These are phyloP conservation scores for Folsomia candida DNA, from an alignment of 2,888 invertebrate species.

Conservation along the genomic window DNA sequence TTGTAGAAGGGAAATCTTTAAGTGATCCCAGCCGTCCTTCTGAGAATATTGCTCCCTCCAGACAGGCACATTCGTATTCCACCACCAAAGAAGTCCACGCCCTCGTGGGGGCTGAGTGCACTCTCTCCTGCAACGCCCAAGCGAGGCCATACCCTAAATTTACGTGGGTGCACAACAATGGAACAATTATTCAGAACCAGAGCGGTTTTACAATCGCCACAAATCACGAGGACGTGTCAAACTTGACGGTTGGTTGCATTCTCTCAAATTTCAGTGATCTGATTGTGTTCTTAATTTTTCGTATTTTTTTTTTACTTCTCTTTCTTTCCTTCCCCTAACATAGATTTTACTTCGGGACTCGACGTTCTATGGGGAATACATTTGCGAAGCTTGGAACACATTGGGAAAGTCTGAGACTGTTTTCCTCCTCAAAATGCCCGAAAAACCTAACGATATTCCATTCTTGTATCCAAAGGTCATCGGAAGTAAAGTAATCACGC, in stretches of 20 bases:
- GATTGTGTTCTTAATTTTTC: neutral
- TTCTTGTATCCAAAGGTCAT: constrained; percentile 6
- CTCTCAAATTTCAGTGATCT: neutral
- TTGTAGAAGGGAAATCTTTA: too few relatives aligned
- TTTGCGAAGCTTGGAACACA: constrained; percentile 17
- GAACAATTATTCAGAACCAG: constrained; percentile 11
- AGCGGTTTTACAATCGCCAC: neutral
- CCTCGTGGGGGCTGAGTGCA: neutral
- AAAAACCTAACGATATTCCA: constrained; percentile 9
- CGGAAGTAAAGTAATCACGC: neutral
- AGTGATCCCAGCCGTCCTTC: neutral
- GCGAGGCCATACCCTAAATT: constrained; percentile 12
- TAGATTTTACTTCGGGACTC: constrained; percentile 6
- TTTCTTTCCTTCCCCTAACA: neutral
- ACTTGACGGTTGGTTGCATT: neutral
- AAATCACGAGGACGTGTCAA: constrained; percentile 1
- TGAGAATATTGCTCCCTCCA: too few relatives aligned
- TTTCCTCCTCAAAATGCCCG: neutral
- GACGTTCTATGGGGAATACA: neutral
- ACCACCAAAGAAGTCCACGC: neutral
- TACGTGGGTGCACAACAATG: constrained; percentile 9
- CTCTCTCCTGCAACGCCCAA: constrained; percentile 7
- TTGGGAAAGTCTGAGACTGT: neutral
- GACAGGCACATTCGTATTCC: neutral
- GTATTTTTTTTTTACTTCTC: too few relatives aligned